Conservation (phyloP, 1,140 invertebrate species). For the Diuraphis noxia region DNA sequence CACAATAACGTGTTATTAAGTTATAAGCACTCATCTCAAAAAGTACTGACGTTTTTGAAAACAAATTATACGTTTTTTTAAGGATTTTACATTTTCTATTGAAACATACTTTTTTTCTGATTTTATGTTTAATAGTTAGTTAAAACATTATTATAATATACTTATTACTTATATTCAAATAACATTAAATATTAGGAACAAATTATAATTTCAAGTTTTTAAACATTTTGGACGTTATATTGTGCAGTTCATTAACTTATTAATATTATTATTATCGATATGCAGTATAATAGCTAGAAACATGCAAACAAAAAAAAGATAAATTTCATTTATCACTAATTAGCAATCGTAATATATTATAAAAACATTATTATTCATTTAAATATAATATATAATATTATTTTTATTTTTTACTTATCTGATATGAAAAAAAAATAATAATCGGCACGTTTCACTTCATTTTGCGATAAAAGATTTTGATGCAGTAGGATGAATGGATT, state of each 20-base stretch:
- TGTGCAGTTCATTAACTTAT: not conserved
- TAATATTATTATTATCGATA: not conserved
- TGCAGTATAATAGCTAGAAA: not conserved
- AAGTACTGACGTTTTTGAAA: not conserved
- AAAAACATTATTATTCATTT: conserved; percentile 12
- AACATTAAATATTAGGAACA: too few relatives aligned
- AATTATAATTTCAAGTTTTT: too few relatives aligned
- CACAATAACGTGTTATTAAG: not conserved
- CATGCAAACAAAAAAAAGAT: not conserved
- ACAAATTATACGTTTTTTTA: not conserved
- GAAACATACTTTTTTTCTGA: not conserved
- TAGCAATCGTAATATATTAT: not conserved
- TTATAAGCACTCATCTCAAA: not conserved
- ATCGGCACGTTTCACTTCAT: not conserved
- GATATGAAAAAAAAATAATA: not conserved
- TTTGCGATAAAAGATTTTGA: not conserved
- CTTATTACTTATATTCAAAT: not conserved
- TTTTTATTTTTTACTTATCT: not conserved
- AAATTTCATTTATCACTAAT: not conserved
- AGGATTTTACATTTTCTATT: not conserved
- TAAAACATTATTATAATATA: not conserved
- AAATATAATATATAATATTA: conserved; percentile 2
- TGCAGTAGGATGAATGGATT: not conserved
- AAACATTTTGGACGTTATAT: not conserved
- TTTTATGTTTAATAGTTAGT: not conserved